Evolutionary conservation across 2,888 invertebrate species (phyloP), one percentile per base, ranked within the genome.

Genomic region (Napeogenes sylphis): DNA sequence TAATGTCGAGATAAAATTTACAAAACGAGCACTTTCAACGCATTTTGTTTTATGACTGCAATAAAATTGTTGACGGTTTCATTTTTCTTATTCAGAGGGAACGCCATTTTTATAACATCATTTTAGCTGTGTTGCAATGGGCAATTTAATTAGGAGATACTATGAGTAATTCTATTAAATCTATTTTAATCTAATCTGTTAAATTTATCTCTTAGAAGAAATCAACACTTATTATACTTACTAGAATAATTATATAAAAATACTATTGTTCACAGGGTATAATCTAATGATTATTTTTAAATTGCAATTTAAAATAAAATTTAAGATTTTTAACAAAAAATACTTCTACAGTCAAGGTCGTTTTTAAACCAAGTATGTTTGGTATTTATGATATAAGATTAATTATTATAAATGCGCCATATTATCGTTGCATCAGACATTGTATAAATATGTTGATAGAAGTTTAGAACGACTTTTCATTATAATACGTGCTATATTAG

Each of bases 41-140:
- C 66, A 66, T 70, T 72, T 71, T 72, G 66, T 72, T 73, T 73
- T 72, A 73, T 69, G 70, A 61, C 59, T 56, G 67, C 65, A 56
- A 68, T 73, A 73, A 73, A 72, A 68, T 64, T 70, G 69, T 70
- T 70, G 69, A 73, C 70, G 64, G 68, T 69, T 66, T 61, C 68
- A 71, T 71, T 67, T 69, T 70, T 69, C 69, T 70, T 71, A 66
- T 65, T 70, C 61, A 64, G 65, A 62, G 68, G 67, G 68, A 70
- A 67, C 66, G 63, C 70, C 58, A 70, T 68, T 70, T 70, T 73
- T 70, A 71, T 70, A 73, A 58, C 30, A 58, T 61, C 46, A 55
- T 61, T 66, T 61, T 55, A 55, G 58, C 58, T 42, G 21, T 51
- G 62, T 63, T 62, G 46, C 51, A 51, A 51, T 51, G 51, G 21